Evolutionary conservation across 2,888 invertebrate genomes (phyloP), one percentile per base, ranked within the genome.

Genomic region (Phragmatobia fuliginosa): DNA sequence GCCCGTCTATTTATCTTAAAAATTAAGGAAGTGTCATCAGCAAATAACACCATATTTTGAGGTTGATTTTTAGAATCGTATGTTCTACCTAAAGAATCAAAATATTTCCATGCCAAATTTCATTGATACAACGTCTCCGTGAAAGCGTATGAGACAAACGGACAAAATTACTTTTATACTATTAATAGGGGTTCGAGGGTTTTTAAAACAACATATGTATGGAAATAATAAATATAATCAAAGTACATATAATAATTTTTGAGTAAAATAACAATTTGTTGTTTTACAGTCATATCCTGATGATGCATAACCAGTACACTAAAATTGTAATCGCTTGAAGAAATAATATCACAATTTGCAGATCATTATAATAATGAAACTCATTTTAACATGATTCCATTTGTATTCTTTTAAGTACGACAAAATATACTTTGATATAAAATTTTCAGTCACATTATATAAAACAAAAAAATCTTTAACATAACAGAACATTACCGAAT

Each of bases 151-250:
- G n/a, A n/a, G n/a, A n/a, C n/a, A n/a, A n/a, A n/a, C n/a, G n/a
- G n/a, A n/a, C n/a, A n/a, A n/a, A n/a, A n/a, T n/a, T n/a, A n/a
- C n/a, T n/a, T n/a, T n/a, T n/a, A n/a, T n/a, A n/a, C n/a, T n/a
- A n/a, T n/a, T n/a, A n/a, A n/a, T n/a, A n/a, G n/a, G n/a, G n/a
- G n/a, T n/a, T n/a, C n/a, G n/a, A 16, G 56, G 25, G 8, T 58
- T 83, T 81, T 80, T 80, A 86, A 82, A 82, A 58, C n/a, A 70
- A 49, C 62, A 33, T 18, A 16, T 38, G 74, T 85, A 84, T 88
- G 83, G 85, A 90, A 91, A 91, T 91, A 91, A 91, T 90, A 91
- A 91, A 91, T 91, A 91, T 91, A 91, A 88, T 91, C 84, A 88
- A 89, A 88, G 88, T 88, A 83, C 82, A 75, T 82, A 90, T 88